Conservation (phyloP, 2,888 invertebrate genomes). For the Marronus borbonicus region DNA sequence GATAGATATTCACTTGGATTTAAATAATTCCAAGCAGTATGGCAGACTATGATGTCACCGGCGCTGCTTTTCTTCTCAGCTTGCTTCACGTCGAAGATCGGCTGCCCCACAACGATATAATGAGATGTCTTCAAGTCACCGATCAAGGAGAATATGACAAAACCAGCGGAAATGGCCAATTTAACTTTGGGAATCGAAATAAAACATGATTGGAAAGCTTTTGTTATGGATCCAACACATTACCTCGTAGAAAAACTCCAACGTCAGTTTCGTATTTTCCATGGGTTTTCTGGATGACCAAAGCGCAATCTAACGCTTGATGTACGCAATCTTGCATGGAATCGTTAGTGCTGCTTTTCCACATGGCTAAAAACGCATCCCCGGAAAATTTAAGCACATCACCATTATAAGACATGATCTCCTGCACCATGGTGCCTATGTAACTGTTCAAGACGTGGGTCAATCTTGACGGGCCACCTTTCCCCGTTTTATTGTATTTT, state of each 20-base stretch:
- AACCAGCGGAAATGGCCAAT: slow-evolving; percentile 77
- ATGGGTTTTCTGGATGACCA: slow-evolving; percentile 79
- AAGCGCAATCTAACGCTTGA: slow-evolving; percentile 78
- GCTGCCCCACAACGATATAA: slow-evolving; percentile 76
- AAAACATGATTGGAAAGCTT: no score
- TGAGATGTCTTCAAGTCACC: slow-evolving; percentile 72
- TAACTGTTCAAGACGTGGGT: slow-evolving; percentile 81
- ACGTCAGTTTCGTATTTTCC: slow-evolving; percentile 77
- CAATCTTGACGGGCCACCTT: slow-evolving; percentile 80
- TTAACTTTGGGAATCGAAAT: slow-evolving; percentile 70
- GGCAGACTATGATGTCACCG: slow-evolving; percentile 76
- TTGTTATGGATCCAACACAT: background rate
- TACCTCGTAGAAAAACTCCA: slow-evolving; percentile 76
- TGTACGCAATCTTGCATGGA: slow-evolving; percentile 76
- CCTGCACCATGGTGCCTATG: slow-evolving; percentile 81
- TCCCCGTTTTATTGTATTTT: slow-evolving; percentile 77
- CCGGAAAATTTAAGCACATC: slow-evolving; percentile 81
- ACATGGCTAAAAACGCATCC: slow-evolving; percentile 79
- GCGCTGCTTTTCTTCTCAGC: slow-evolving; percentile 72
- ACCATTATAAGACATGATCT: slow-evolving; percentile 77
- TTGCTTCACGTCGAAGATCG: slow-evolving; percentile 75
- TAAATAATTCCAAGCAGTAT: slow-evolving; percentile 76
- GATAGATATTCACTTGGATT: slow-evolving; percentile 76
- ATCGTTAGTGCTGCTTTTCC: slow-evolving; percentile 74
- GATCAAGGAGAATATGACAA: slow-evolving; percentile 74